phyloP scores from a whole-genome alignment of 2,113 vertebrate genomes.

The Rhineura floridana region DNA sequence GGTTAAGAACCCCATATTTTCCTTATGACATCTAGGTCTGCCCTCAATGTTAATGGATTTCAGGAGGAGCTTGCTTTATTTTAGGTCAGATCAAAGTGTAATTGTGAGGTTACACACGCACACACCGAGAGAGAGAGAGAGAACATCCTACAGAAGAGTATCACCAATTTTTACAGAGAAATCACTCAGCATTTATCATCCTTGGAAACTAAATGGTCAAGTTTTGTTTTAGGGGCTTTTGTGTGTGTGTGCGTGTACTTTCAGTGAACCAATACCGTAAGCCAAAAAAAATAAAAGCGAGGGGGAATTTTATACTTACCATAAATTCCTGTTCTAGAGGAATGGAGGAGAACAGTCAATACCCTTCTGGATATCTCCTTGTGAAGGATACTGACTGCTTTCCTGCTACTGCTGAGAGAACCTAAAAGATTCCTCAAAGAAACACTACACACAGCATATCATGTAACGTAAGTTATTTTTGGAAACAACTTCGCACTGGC shows the following conservation, averaged over 20 bases:
- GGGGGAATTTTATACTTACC: no score
- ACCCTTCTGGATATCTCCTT: no score
- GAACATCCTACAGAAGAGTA: not conserved
- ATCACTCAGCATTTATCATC: not conserved
- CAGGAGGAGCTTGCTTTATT: not conserved
- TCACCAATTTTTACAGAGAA: not conserved
- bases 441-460: no score
- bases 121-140: no score
- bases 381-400: no score
- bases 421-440: not conserved
- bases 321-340: no score
- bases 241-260: no score
- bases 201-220: not conserved
- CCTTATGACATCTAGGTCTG: not conserved
- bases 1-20: not conserved
- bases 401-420: no score
- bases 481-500: not conserved
- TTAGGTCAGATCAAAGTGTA: not conserved
- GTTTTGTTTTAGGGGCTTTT: not conserved
- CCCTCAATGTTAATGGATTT: not conserved
- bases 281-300: no score
- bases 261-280: not conserved
- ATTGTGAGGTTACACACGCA: not conserved
- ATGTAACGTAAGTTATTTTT: not conserved
- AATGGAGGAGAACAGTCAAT: no score